Percentiles rank a stretch among this genome's conserved stretches.
Evolutionary conservation across 2,888 invertebrate genomes (phyloP).

Genomic region (Torymus aiolomorphi): DNA sequence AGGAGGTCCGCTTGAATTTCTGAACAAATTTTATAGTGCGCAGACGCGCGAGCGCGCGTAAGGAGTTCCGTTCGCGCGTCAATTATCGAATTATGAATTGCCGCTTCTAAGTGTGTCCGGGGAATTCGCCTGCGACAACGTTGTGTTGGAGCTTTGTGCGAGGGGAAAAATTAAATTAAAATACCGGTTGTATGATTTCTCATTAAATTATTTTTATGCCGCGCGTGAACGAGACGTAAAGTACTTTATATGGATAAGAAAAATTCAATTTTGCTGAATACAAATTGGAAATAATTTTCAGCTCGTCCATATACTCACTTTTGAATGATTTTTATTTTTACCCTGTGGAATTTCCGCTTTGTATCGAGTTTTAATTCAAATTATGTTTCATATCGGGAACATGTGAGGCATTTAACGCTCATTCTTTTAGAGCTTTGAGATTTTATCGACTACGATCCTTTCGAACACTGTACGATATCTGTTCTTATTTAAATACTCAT

Average conservation of each 20-base stretch:
- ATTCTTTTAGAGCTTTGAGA: too few species aligned
- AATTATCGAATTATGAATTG: slow-evolving; percentile 16
- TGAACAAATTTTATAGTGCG: slow-evolving; percentile 4
- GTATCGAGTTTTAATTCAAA: too few species aligned
- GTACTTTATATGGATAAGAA: background rate
- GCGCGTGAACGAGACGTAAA: background rate
- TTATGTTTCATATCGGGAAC: too few species aligned
- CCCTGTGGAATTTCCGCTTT: too few species aligned
- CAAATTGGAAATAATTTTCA: too few species aligned
- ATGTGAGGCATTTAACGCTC: too few species aligned
- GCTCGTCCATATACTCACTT: too few species aligned
- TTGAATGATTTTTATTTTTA: too few species aligned
- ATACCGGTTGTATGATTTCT: background rate
- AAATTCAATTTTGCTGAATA: slow-evolving; percentile 4
- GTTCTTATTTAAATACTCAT: too few species aligned
- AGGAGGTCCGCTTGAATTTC: slow-evolving; percentile 5
- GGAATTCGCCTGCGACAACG: background rate
- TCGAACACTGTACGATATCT: too few species aligned
- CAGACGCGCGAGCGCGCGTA: too few species aligned
- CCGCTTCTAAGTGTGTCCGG: background rate
- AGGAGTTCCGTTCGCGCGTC: background rate
- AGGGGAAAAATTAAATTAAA: background rate
- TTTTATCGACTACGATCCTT: too few species aligned
- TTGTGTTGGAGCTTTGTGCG: background rate
- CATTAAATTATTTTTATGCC: slow-evolving; percentile 12